These are phyloP conservation scores for Diprion similis DNA, from an alignment of 1,140 invertebrate species.

Conservation along the genomic window DNA sequence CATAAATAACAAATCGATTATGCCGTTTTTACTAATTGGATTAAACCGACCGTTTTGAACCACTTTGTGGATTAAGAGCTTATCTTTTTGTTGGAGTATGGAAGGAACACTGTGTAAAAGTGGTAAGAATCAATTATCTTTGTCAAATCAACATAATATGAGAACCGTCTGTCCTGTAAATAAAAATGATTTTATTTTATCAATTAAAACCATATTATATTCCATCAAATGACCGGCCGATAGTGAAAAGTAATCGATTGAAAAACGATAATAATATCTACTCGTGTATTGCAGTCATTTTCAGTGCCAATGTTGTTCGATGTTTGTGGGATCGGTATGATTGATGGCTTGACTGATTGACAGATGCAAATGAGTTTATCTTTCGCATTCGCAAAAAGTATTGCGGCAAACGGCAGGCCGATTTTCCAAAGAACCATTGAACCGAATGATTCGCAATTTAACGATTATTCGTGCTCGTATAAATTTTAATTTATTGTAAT, in stretches of 20 bases:
- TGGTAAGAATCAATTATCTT: not conserved
- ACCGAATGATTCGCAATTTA: slow-evolving; percentile 18
- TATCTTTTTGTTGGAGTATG: not conserved
- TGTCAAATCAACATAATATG: not conserved
- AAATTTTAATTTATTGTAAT: slow-evolving; percentile 13
- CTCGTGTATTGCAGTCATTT: not conserved
- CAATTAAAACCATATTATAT: not conserved
- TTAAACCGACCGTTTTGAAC: not conserved
- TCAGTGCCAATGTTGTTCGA: slow-evolving; percentile 47
- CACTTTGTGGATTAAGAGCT: not conserved
- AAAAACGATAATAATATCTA: too few relatives aligned
- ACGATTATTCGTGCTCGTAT: slow-evolving; percentile 20
- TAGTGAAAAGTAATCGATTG: too few relatives aligned
- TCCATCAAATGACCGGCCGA: not conserved
- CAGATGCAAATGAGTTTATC: slow-evolving; percentile 25
- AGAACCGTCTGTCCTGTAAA: not conserved
- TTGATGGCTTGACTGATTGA: not conserved
- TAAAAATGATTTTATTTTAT: slow-evolving; percentile 1
- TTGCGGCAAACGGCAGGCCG: not conserved
- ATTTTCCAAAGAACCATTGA: slow-evolving; percentile 24
- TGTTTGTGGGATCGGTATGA: slow-evolving; percentile 27
- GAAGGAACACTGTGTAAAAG: too few relatives aligned
- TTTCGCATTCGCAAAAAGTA: slow-evolving; percentile 25
- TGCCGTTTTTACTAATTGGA: not conserved
- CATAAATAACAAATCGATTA: not conserved